Evolutionary conservation across 2,888 invertebrate species (phyloP), one percentile per base, ranked within the genome.

Genomic region (Zygogramma bicolorata): DNA sequence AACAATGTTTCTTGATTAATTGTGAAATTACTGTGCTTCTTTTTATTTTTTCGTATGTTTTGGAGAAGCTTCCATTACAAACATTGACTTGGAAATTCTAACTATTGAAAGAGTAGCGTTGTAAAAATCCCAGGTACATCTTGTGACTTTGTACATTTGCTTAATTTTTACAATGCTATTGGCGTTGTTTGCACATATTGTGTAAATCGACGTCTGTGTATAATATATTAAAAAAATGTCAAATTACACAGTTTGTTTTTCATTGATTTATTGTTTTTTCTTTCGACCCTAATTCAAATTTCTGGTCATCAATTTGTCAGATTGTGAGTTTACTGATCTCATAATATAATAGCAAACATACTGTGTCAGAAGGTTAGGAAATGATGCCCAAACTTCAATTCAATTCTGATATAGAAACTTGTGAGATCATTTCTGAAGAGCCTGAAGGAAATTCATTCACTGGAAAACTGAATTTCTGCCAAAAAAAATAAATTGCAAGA

Each of bases 161-260:
- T 75, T 72, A 75, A 79, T 81, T 84, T 84, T 83, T 84, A 81
- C 84, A 82, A 80, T 83, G 84, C 83, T 81, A 71, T 77, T 71
- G 79, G 79, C 81, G 79, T 80, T 75, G 67, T 79, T 81, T 81
- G 80, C 84, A 84, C 84, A 81, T 83, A 82, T 83, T 80, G 84
- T 84, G 84, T 82, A 82, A 76, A 75, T 73, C 72, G 73, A 77
- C 81, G 82, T 81, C 77, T 68, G 72, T 82, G 81, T 82, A 81
- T 81, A 77, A 81, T 80, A 79, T 77, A 80, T 77, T 78, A 71
- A 69, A 81, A 80, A 77, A 78, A 80, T 79, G 77, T 79, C 71
- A 78, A 80, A 73, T 72, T 76, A 62, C 61, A 53, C 15, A 53
- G 53, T 40, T 70, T 70, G 65, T 65, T 27, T 8, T 57, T 66